Conservation (phyloP, 2,113 vertebrate genomes). For the Trichechus manatus region DNA sequence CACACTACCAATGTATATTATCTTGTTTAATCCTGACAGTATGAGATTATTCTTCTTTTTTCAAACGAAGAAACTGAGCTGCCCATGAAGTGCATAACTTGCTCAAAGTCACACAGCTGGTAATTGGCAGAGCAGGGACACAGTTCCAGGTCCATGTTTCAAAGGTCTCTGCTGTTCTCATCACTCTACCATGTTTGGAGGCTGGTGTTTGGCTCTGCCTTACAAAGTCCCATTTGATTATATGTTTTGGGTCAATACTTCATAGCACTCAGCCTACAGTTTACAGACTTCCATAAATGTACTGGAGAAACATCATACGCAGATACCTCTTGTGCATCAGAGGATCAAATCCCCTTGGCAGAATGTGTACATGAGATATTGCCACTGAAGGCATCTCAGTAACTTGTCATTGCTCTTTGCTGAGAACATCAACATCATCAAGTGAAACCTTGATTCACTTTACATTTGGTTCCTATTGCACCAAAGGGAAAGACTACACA, state of each 20-base stretch:
- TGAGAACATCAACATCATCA: constrained; percentile 89
- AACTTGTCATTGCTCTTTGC: constrained; percentile 87
- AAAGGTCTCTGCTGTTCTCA: neutral
- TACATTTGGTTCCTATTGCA: constrained; percentile 67
- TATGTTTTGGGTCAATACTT: neutral
- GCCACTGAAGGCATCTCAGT: constrained; percentile 76
- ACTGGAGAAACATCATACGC: constrained; percentile 82
- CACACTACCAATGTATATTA: neutral
- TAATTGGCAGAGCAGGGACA: accelerated
- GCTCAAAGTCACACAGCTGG: neutral
- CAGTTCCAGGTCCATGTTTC: accelerated
- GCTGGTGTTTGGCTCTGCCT: neutral
- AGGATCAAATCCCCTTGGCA: constrained; percentile 83
- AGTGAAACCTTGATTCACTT: constrained; percentile 85
- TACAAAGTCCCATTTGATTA: neutral
- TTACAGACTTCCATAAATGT: constrained; percentile 20
- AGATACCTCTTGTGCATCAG: constrained; percentile 78
- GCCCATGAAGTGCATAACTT: neutral
- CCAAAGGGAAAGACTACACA: constrained; percentile 89
- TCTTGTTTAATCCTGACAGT: neutral
- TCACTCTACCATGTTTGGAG: accelerated
- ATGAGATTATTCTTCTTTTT: neutral
- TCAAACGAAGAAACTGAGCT: neutral
- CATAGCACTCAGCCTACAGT: neutral
- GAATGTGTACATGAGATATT: constrained; percentile 84